Conservation (phyloP, 2,113 vertebrate species). For the Zosterops hypoxanthus region DNA sequence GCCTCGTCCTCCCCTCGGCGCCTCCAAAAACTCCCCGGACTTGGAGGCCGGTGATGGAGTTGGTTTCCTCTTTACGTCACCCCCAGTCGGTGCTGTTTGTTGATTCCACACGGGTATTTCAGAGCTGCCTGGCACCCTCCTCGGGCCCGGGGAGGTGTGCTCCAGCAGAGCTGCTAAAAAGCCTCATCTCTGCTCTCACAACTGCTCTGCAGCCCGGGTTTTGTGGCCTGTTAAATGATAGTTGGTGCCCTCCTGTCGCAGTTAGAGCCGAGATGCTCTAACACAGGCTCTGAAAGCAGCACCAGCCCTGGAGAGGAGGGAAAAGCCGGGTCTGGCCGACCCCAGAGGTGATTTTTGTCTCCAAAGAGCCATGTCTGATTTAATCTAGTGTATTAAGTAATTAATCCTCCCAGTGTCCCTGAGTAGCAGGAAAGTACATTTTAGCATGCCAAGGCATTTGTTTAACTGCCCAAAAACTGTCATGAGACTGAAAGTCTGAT, state of each 20-base stretch:
- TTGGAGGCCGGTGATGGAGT: background rate
- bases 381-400: slow-evolving; percentile 27
- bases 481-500: background rate
- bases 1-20: background rate
- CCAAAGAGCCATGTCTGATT: background rate
- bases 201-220: background rate
- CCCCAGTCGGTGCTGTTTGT: background rate
- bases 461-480: slow-evolving; percentile 33
- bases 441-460: background rate
- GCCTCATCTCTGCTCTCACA: background rate
- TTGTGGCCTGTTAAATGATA: background rate
- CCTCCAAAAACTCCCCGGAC: slow-evolving; percentile 33
- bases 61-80: slow-evolving; percentile 44
- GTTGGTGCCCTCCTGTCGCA: background rate
- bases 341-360: background rate
- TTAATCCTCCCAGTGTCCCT: background rate
- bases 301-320: background rate
- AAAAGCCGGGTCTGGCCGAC: background rate
- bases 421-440: background rate
- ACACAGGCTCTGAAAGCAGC: background rate
- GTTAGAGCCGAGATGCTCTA: background rate
- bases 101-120: slow-evolving; percentile 34
- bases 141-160: background rate
- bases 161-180: background rate
- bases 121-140: background rate